Percentiles rank a stretch among this genome's conserved stretches.
Evolutionary conservation across 2,113 vertebrate genomes (phyloP).

Genomic region (Triplophysa rosa): DNA sequence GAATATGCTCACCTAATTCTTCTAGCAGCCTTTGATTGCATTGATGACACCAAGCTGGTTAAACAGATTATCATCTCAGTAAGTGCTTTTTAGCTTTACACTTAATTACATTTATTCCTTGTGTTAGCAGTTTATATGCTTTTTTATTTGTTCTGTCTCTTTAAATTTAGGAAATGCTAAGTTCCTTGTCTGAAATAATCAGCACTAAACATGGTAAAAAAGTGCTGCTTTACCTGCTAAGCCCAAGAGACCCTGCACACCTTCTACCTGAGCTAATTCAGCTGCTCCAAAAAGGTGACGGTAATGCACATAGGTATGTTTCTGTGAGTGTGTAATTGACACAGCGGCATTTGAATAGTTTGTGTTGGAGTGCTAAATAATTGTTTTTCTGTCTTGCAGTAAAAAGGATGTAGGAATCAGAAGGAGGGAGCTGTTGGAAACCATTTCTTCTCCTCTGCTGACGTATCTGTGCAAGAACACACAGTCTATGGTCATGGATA

Average conservation of each 20-base stretch:
- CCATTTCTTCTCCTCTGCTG: slow-evolving; percentile 82
- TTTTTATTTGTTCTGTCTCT: neutral
- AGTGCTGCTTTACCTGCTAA: slow-evolving; percentile 87
- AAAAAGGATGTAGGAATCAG: slow-evolving; percentile 84
- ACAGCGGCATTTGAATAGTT: neutral
- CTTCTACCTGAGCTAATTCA: slow-evolving; percentile 87
- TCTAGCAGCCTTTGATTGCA: slow-evolving; percentile 90
- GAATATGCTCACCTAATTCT: slow-evolving; percentile 92
- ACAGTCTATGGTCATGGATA: slow-evolving; percentile 80
- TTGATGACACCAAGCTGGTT: slow-evolving; percentile 94
- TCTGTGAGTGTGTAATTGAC: neutral
- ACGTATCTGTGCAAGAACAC: slow-evolving; percentile 79
- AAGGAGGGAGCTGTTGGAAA: slow-evolving; percentile 84
- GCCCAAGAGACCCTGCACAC: slow-evolving; percentile 86
- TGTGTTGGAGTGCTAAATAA: neutral
- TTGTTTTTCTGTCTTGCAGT: slow-evolving; percentile 66
- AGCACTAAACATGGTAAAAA: slow-evolving; percentile 91
- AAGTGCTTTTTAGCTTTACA: slow-evolving; percentile 63
- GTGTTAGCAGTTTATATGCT: neutral
- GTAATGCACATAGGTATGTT: slow-evolving; percentile 85
- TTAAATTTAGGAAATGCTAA: slow-evolving; percentile 81
- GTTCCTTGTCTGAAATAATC: slow-evolving; percentile 79
- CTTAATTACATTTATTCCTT: neutral
- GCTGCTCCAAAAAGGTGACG: slow-evolving; percentile 85
- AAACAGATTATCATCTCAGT: slow-evolving; percentile 91